Conservation (phyloP, 2,797 vertebrate species). For the Strix occidentalis region DNA sequence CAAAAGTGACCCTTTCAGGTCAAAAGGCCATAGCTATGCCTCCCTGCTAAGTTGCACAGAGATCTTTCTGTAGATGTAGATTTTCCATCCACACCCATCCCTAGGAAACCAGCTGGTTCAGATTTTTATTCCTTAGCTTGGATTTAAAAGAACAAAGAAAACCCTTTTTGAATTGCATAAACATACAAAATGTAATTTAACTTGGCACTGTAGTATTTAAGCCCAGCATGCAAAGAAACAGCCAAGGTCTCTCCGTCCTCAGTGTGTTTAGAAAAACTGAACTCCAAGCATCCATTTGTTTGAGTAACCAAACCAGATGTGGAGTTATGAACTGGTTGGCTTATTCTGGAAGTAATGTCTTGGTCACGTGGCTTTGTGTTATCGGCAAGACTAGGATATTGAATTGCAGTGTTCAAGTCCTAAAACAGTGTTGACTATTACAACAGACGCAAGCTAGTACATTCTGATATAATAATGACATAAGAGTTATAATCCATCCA, state of each 20-base stretch:
- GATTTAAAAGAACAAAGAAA: conserved; percentile 62
- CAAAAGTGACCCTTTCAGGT: neutral
- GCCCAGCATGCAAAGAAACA: conserved; percentile 46
- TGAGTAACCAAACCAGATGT: conserved; percentile 51
- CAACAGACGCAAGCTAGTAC: neutral
- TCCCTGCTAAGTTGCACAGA: neutral
- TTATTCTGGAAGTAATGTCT: neutral
- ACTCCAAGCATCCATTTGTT: conserved; percentile 33
- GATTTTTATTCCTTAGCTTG: conserved; percentile 54
- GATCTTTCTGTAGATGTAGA: neutral
- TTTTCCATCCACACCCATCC: conserved; percentile 19
- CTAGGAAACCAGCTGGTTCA: conserved; percentile 52
- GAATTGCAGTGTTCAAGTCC: neutral
- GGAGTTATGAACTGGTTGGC: neutral
- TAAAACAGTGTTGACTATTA: neutral
- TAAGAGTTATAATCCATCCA: neutral
- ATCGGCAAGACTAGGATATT: neutral
- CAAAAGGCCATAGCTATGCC: neutral
- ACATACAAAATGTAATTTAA: conserved; percentile 57
- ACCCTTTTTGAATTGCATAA: conserved; percentile 28
- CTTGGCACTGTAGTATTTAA: conserved; percentile 45
- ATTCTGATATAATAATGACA: neutral
- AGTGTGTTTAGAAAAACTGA: conserved; percentile 50
- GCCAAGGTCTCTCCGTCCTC: conserved; percentile 52
- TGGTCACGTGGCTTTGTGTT: neutral